Conservation (phyloP, 2,888 invertebrate genomes). For the Cecidostiba fungosa region DNA sequence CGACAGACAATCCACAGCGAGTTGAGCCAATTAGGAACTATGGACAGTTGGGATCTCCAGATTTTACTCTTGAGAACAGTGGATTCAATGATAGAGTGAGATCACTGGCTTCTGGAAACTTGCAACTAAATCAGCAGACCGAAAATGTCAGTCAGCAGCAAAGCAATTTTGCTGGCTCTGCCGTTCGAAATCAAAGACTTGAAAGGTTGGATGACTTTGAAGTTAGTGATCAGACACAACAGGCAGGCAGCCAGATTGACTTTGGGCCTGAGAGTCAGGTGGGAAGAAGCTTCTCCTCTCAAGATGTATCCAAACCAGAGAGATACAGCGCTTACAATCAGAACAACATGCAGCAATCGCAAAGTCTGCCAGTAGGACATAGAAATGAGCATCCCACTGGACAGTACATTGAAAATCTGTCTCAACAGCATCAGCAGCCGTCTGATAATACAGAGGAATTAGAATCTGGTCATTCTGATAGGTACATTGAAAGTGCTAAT, state of each 20-base stretch:
- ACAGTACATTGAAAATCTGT: conserved; percentile 68
- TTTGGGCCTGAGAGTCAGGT: conserved; percentile 40
- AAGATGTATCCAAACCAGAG: conserved; percentile 8
- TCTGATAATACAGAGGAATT: background rate
- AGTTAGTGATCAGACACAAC: conserved; percentile 49
- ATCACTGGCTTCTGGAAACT: background rate
- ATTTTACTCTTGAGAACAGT: conserved; percentile 60
- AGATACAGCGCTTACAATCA: conserved; percentile 27
- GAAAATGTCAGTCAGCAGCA: background rate
- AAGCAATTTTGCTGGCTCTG: background rate
- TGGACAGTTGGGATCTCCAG: conserved; percentile 61
- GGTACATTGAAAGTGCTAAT: conserved; percentile 21
- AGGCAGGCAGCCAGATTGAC: conserved; percentile 50
- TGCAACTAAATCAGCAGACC: conserved; percentile 12
- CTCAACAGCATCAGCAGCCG: conserved; percentile 68
- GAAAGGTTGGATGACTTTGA: background rate
- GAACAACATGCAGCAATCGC: conserved; percentile 21
- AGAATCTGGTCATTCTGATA: background rate
- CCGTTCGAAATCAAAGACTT: background rate
- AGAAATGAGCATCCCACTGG: conserved; percentile 62
- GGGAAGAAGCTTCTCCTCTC: conserved; percentile 15
- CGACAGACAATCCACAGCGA: background rate
- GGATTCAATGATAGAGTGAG: conserved; percentile 34
- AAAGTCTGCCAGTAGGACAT: background rate
- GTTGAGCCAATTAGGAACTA: background rate